Conservation (phyloP, 1,140 invertebrate genomes). For the Reticulitermes speratus region DNA sequence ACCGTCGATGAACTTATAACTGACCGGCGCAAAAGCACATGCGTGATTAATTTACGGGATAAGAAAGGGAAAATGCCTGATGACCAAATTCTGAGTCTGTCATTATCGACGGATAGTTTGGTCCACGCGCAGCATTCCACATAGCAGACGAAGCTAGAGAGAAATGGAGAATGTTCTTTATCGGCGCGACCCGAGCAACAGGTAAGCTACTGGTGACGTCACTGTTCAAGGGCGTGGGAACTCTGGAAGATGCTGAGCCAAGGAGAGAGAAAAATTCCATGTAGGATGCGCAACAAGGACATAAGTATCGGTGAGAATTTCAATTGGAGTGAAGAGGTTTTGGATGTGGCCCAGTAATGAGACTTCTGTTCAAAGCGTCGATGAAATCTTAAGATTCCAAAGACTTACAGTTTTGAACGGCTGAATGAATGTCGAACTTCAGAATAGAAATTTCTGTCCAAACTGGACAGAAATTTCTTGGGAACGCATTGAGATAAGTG, state of each 20-base stretch:
- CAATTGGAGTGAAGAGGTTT: too few relatives aligned
- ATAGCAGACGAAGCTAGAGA: background rate
- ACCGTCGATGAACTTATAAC: too few relatives aligned
- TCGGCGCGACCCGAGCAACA: background rate
- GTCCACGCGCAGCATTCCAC: background rate
- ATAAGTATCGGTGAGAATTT: background rate
- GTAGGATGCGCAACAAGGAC: background rate
- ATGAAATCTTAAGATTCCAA: too few relatives aligned
- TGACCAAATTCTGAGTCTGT: background rate
- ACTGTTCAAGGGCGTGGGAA: slow-evolving; percentile 11
- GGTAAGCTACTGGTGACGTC: slow-evolving; percentile 4
- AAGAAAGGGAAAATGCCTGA: too few relatives aligned
- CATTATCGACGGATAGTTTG: too few relatives aligned
- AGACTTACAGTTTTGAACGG: too few relatives aligned
- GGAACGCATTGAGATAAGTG: too few relatives aligned
- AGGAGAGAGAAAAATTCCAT: slow-evolving; percentile 3
- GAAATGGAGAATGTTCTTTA: background rate
- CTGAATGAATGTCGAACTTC: too few relatives aligned
- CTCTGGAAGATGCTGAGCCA: background rate
- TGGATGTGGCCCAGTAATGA: too few relatives aligned
- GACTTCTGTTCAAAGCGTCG: too few relatives aligned
- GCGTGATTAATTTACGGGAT: background rate
- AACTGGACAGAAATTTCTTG: too few relatives aligned
- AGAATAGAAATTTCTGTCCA: too few relatives aligned
- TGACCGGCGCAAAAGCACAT: background rate